phyloP scores from a whole-genome alignment of 2,888 invertebrate species.

The Stenchaetothrips biformis region DNA sequence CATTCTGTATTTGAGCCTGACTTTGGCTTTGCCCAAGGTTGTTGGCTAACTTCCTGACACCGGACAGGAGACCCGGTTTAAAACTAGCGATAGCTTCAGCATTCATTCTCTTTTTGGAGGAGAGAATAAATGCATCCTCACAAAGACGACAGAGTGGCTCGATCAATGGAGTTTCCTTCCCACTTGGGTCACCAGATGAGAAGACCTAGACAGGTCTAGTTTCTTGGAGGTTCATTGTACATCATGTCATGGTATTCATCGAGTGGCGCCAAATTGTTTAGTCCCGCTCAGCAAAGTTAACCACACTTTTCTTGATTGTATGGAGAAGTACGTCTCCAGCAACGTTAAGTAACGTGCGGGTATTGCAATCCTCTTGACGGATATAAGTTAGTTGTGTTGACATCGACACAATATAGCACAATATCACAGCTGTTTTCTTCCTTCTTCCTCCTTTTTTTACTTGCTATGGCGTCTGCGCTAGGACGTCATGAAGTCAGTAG shows the following conservation, averaged over 20 bases:
- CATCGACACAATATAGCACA: background rate
- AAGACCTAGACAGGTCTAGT: slow-evolving; percentile 19
- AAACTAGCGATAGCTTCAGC: slow-evolving; percentile 2
- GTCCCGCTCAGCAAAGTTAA: too few relatives aligned
- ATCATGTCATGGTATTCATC: background rate
- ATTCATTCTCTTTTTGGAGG: slow-evolving; percentile 1
- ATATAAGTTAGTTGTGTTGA: slow-evolving; percentile 4
- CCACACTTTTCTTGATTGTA: too few relatives aligned
- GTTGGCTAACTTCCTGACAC: background rate
- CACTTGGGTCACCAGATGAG: background rate
- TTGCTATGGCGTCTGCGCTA: slow-evolving; percentile 9
- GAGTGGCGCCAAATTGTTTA: background rate
- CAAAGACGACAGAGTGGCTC: background rate
- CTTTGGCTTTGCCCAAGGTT: slow-evolving; percentile 19
- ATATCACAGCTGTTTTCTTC: slow-evolving; percentile 14
- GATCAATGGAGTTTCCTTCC: background rate
- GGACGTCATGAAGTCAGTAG: too few relatives aligned
- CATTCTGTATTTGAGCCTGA: background rate
- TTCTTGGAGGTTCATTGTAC: background rate
- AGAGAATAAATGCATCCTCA: background rate
- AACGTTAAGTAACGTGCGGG: too few relatives aligned
- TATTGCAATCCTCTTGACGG: too few relatives aligned
- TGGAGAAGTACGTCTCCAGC: too few relatives aligned
- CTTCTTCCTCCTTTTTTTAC: slow-evolving; percentile 19
- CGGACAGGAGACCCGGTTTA: background rate